These are phyloP conservation scores for Omphaloscelis lunosa DNA, from an alignment of 2,888 invertebrate species.

Conservation along the genomic window DNA sequence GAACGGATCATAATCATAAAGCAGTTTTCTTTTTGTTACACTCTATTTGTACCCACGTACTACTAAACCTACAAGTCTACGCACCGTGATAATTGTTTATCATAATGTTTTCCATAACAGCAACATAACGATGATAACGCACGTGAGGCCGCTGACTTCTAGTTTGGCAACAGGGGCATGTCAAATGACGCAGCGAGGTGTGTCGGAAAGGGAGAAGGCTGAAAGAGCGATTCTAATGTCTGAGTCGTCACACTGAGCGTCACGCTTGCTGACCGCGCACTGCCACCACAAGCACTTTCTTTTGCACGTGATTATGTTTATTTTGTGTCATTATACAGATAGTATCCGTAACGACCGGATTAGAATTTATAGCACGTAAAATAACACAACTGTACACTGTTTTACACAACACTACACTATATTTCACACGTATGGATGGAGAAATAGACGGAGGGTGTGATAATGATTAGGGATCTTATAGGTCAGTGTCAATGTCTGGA, in stretches of 20 bases:
- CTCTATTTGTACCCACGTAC: conserved; percentile 81
- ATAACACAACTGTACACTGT: conserved; percentile 40
- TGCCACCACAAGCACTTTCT: conserved; percentile 85
- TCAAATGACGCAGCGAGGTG: conserved; percentile 81
- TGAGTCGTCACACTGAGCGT: conserved; percentile 80
- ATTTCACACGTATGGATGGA: conserved; percentile 57
- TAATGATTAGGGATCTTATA: conserved; percentile 70
- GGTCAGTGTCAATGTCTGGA: conserved; percentile 83
- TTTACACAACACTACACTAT: conserved; percentile 36
- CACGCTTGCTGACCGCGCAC: conserved; percentile 81
- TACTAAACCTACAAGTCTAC: conserved; percentile 71
- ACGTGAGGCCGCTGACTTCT: conserved; percentile 73
- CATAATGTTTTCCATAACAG: conserved; percentile 51
- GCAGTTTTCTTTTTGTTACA: conserved; percentile 87
- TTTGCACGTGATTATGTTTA: conserved; percentile 85
- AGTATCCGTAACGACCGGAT: conserved; percentile 42
- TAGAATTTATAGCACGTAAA: conserved; percentile 38
- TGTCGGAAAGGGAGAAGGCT: conserved; percentile 83
- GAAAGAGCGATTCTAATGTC: conserved; percentile 79
- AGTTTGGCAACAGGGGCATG: conserved; percentile 77
- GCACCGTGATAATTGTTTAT: conserved; percentile 67
- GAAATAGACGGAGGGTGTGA: conserved; percentile 60
- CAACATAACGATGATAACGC: conserved; percentile 49
- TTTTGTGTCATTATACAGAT: conserved; percentile 69
- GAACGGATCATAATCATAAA: conserved; percentile 83